These are phyloP conservation scores for Meloidogyne chitwoodi DNA, from an alignment of 1,140 invertebrate genomes.

Conservation along the genomic window DNA sequence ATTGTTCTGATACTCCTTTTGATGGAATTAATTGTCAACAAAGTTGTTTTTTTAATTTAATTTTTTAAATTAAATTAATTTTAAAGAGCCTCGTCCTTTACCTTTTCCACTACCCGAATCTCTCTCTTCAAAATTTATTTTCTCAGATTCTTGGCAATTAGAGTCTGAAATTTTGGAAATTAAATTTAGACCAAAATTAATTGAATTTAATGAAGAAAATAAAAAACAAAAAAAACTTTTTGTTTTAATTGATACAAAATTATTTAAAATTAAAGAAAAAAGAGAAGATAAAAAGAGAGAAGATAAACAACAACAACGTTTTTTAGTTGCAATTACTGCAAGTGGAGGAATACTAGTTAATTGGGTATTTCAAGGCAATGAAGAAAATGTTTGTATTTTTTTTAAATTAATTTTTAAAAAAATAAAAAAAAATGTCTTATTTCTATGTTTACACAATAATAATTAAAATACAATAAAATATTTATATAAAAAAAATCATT, in stretches of 20 bases:
- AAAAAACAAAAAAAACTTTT: constrained; percentile 74
- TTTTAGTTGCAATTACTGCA: constrained; percentile 64
- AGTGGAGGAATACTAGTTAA: constrained; percentile 75
- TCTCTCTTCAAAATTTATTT: not conserved
- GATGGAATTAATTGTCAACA: constrained; percentile 85
- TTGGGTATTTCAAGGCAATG: constrained; percentile 76
- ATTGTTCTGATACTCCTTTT: constrained; percentile 82
- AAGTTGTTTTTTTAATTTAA: constrained; percentile 65
- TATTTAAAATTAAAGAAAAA: constrained; percentile 5
- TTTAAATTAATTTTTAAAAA: too few species aligned
- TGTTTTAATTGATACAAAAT: constrained; percentile 61
- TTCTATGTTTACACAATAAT: too few species aligned
- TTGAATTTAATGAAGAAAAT: too few species aligned
- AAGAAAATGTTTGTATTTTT: constrained; percentile 68
- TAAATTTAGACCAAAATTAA: constrained; percentile 70
- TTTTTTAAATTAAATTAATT: not conserved
- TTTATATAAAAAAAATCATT: too few species aligned
- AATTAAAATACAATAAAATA: too few species aligned
- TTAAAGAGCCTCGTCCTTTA: constrained; percentile 7
- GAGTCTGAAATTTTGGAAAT: constrained; percentile 86
- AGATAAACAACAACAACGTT: not conserved
- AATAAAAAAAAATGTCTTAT: too few species aligned
- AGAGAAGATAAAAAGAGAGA: not conserved
- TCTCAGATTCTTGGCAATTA: constrained; percentile 64
- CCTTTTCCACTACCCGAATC: not conserved